Base-by-base conservation (phyloP, 1,140 invertebrate genomes). In the Batillaria attramentaria region DNA sequence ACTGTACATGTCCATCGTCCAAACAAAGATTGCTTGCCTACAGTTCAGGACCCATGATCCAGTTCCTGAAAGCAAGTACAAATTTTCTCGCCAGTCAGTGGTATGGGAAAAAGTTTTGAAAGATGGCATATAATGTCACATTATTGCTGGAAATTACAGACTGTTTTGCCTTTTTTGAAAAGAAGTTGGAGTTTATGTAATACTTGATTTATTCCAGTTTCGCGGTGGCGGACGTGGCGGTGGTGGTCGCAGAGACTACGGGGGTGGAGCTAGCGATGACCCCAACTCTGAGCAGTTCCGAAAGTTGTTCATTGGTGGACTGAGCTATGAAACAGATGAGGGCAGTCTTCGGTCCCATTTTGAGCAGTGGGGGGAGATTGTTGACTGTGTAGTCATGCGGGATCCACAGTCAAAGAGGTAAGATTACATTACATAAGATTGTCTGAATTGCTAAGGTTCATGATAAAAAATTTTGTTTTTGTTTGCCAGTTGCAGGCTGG, bases 311-410 rank as follows among this genome's bases (percentile, higher is more conserved):
- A 98, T 99, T 88, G 98, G 98, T 60, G 98, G 98, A 3, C 92
- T 99, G 31, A 97, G 98, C 85, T 97, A 97, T 86, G 94, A 95
- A 87, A 99, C 98, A 28, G 97, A 95, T 13, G 97, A 99, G 89
- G 95, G 98, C 37, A 95, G 95, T 24, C 91, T 99, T 1, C 97
- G 97, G 86, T 94, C 94, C 76, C 97, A 98, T 92, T 99, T 98
- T 92, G 95, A 96, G 87, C 94, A 98, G 93, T 99, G 95, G 95
- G 98, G 98, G 28, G 96, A 97, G 88, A 97, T 99, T 81, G 96
- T 98, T 0, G 98, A 99, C 92, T 97, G 97, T 37, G 97, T 99
- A 33, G 98, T 99, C 0, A 99, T 99, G 97, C 97, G 97, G 85
- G 98, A 99, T 91, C 95, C 97, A 0, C 95, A 96, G 18, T 81